Evolutionary conservation across 2,797 vertebrate species (phyloP).

Genomic region (Natrix natrix): DNA sequence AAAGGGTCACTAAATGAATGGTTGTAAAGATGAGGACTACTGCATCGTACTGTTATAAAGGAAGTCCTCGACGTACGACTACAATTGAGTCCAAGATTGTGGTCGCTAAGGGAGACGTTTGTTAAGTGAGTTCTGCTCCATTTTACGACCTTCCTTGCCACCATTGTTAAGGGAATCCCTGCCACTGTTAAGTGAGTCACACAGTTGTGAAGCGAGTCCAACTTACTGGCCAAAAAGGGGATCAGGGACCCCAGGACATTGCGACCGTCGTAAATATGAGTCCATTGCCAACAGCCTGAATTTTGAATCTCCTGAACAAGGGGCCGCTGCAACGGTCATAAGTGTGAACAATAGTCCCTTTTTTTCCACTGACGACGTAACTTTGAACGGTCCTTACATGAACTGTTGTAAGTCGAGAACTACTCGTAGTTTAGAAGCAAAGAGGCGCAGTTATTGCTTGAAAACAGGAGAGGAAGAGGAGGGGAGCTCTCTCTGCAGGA

Average conservation of each 20-base stretch:
- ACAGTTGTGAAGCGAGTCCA: background rate
- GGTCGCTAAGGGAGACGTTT: background rate
- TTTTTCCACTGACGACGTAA: background rate
- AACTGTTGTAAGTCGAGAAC: background rate
- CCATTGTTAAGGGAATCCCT: background rate
- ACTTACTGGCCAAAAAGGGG: background rate
- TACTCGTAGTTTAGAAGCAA: background rate
- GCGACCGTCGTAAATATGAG: background rate
- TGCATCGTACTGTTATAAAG: background rate
- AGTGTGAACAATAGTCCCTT: background rate
- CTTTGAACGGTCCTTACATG: too few relatives aligned
- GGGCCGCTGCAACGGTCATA: background rate
- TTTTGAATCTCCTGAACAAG: background rate
- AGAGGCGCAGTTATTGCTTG: background rate
- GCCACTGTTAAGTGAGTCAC: background rate
- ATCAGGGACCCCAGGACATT: background rate
- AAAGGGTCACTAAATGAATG: background rate
- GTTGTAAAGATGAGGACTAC: background rate
- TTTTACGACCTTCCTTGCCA: background rate
- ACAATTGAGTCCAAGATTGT: fast-evolving
- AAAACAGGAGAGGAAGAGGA: background rate
- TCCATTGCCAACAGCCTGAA: background rate
- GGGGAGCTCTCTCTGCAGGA: fast-evolving
- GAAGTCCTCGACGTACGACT: background rate
- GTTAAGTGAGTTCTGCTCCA: background rate